Evolutionary conservation across 1,140 invertebrate species (phyloP).

Genomic region (Littorina saxatilis): DNA sequence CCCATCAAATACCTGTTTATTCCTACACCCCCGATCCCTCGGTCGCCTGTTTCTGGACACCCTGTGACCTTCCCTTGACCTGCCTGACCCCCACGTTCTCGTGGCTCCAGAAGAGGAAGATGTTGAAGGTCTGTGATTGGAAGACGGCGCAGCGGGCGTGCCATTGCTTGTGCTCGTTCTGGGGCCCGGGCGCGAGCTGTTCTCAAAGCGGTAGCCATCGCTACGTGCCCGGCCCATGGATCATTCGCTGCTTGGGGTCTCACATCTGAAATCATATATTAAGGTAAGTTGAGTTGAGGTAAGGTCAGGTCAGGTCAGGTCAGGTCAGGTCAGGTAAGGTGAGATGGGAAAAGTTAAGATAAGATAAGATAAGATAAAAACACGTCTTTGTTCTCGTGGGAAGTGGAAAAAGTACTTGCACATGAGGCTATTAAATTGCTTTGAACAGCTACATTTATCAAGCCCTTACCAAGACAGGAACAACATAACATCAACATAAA

Average conservation of each 20-base stretch:
- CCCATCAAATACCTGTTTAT: constrained; percentile 26
- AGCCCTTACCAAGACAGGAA: too few species aligned
- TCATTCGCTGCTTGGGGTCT: background rate
- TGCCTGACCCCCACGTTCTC: background rate
- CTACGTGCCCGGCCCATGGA: constrained; percentile 2
- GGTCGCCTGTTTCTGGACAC: constrained; percentile 17
- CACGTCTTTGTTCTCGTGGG: too few species aligned
- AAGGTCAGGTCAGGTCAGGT: too few species aligned
- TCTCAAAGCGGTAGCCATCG: constrained; percentile 13
- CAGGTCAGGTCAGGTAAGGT: too few species aligned
- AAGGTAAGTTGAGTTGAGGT: too few species aligned
- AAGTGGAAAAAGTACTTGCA: too few species aligned
- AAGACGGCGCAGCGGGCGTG: constrained; percentile 27
- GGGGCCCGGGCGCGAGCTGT: background rate
- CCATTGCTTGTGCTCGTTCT: background rate
- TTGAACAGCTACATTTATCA: too few species aligned
- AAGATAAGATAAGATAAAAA: too few species aligned
- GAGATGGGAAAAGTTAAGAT: too few species aligned
- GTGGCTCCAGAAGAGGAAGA: too few species aligned
- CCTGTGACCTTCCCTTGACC: background rate
- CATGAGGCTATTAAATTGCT: too few species aligned
- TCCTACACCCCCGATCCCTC: background rate
- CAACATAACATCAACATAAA: too few species aligned
- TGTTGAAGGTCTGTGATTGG: constrained; percentile 35
- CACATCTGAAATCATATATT: background rate